These are phyloP conservation scores for Boloria euphrosyne DNA, from an alignment of 2,888 invertebrate species.

Conservation along the genomic window DNA sequence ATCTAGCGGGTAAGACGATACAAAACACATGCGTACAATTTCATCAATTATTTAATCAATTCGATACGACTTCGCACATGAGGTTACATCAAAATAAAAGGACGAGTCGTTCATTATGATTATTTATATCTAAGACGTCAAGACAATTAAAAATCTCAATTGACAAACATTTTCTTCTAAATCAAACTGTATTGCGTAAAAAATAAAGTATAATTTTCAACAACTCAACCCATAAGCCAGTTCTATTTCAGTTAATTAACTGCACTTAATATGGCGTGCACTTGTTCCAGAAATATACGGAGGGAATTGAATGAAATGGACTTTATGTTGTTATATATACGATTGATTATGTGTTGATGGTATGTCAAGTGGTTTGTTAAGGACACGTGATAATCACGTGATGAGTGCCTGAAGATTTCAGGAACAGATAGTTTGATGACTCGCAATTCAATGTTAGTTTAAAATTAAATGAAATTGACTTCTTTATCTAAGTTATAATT, in stretches of 20 bases:
- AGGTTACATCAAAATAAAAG: not conserved
- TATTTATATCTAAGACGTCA: conserved; percentile 23
- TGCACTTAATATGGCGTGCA: conserved; percentile 47
- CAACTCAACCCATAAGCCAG: conserved; percentile 32
- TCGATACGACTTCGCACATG: no score
- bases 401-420: conserved; percentile 27
- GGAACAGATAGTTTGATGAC: conserved; percentile 12
- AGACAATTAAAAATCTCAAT: conserved; percentile 32
- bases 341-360: conserved; percentile 25
- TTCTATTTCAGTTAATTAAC: conserved; percentile 47
- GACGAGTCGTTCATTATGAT: conserved; percentile 12
- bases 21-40: not conserved
- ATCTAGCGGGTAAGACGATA: no score
- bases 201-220: conserved; percentile 27
- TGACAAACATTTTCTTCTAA: not conserved
- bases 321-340: not conserved
- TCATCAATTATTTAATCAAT: no score
- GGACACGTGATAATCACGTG: conserved; percentile 39
- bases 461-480: no score
- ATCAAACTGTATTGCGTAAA: conserved; percentile 20
- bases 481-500: no score
- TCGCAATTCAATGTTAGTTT: not conserved
- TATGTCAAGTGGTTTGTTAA: conserved; percentile 40
- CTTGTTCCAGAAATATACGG: conserved; percentile 44
- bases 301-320: conserved; percentile 5